Percentiles rank a stretch among this genome's conserved stretches.
phyloP scores from a whole-genome alignment of 2,113 vertebrate genomes.

The Laticauda colubrina region DNA sequence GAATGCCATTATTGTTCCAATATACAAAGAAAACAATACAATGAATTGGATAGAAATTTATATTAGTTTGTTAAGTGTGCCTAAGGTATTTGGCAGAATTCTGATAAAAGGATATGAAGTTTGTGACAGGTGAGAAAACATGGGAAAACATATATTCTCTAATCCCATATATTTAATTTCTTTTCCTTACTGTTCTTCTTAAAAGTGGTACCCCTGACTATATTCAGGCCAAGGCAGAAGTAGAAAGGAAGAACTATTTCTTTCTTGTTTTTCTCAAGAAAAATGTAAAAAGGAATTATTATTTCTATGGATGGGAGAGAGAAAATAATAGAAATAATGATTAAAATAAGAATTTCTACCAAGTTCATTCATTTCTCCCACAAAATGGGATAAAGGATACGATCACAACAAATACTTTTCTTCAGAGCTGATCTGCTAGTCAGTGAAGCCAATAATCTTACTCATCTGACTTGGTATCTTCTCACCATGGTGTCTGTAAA shows the following conservation, averaged over 20 bases:
- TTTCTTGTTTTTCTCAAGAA: not conserved
- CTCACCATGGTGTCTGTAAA: not conserved
- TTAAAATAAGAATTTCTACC: no score
- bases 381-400: no score
- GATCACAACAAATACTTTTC: no score
- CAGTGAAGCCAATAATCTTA: not conserved
- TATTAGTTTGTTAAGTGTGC: not conserved
- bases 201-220: not conserved
- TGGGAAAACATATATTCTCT: no score
- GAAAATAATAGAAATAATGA: not conserved
- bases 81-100: not conserved
- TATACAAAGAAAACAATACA: not conserved
- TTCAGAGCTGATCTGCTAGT: not conserved
- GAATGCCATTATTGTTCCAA: not conserved
- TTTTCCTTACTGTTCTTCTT: not conserved
- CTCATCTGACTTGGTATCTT: not conserved
- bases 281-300: not conserved
- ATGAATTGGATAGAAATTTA: not conserved
- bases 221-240: not conserved
- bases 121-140: no score
- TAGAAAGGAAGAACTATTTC: not conserved
- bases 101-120: not conserved
- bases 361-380: no score
- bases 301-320: not conserved
- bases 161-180: not conserved